Evolutionary conservation across 2,888 invertebrate species (phyloP), one percentile per base, ranked within the genome.

Genomic region (Leucophora obtusa): DNA sequence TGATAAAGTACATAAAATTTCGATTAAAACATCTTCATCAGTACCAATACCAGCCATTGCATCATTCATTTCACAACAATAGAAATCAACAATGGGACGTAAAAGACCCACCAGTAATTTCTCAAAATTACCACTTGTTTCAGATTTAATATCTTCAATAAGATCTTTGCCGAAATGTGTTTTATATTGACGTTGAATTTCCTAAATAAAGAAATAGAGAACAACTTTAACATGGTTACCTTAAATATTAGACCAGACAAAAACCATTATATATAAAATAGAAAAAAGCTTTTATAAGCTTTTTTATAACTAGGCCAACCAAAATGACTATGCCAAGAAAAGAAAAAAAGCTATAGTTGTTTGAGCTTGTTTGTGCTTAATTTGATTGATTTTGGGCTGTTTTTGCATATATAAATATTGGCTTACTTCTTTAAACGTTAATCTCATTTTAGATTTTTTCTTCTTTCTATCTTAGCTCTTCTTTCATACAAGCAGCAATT

Each of bases 121-220:
- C 87, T 97, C 96, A 87, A 98, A 97, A 86, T 95, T 94, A 4
- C 97, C 98, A 84, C 94, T 95, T 18, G 97, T 93, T 90, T 98
- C 98, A 84, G 96, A 95, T 90, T 96, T 96, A 84, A 97, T 90
- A 85, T 97, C 96, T 53, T 94, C 94, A 59, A 96, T 92, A 28
- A 97, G 91, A 87, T 96, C 95, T 92, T 94, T 90, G 75, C 91
- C 91, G 79, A 90, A 91, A 47, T 89, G 87, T 2, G 91, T 90
- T 84, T 90, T 90, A 65, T 88, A 90, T 83, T 89, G 89, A 14
- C 89, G 87, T 85, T 89, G 89, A 24, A 90, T 89, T 84, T 90
- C 90, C 87, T 86, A 73, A 58, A 69, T 43, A 65, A 81, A 38
- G 50, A 43, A 51, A 59, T 10, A 56, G 38, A 74, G 38, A 1